Percentiles rank a stretch among this genome's conserved stretches.
Conservation (phyloP, 2,888 invertebrate species). For the Syrphus vitripennis region DNA sequence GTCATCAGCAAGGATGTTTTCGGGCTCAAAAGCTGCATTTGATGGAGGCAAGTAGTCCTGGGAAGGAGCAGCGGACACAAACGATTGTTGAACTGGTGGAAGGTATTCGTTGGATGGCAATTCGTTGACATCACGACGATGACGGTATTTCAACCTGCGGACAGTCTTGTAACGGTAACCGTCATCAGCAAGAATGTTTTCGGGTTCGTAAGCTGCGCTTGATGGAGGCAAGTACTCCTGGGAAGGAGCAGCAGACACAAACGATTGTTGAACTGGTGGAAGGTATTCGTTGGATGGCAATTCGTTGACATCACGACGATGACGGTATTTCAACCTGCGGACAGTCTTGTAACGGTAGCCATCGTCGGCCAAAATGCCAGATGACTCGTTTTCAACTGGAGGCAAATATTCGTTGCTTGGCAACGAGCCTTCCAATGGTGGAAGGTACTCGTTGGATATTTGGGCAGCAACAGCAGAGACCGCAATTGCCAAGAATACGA, state of each 20-base stretch:
- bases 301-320: conserved; percentile 71
- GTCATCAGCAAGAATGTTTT: conserved; percentile 31
- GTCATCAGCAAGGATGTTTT: conserved; percentile 32
- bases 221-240: conserved; percentile 71
- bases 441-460: conserved; percentile 75
- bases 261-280: conserved; percentile 71
- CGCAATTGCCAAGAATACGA: conserved; percentile 8
- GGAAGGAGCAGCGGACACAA: conserved; percentile 60
- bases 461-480: conserved; percentile 78
- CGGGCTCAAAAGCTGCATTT: conserved; percentile 52
- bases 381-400: conserved; percentile 46
- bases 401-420: conserved; percentile 65
- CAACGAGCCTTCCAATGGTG: conserved; percentile 59
- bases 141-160: conserved; percentile 55
- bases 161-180: conserved; percentile 48
- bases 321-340: conserved; percentile 61
- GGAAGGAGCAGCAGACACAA: conserved; percentile 72
- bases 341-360: conserved; percentile 42
- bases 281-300: conserved; percentile 74
- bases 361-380: conserved; percentile 32
- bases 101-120: conserved; percentile 76
- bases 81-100: conserved; percentile 74
- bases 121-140: conserved; percentile 77
- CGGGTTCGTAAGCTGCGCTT: conserved; percentile 59
- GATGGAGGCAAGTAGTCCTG: conserved; percentile 71